Conservation (phyloP, 2,888 invertebrate genomes). For the Caenorhabditis drosophilae region DNA sequence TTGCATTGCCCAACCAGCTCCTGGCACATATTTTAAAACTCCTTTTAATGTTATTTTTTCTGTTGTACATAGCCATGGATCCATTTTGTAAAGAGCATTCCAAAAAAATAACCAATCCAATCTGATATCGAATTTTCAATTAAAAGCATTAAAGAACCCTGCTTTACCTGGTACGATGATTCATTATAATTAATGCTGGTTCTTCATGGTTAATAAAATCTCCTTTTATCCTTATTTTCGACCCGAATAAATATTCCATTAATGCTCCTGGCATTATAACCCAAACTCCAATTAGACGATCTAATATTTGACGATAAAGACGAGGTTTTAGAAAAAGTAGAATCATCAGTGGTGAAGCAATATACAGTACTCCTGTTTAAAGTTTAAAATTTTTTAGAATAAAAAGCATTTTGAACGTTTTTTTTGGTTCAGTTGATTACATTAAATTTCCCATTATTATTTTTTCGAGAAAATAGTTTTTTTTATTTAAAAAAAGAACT, state of each 20-base stretch:
- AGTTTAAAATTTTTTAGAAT: too few species aligned
- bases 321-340: slow-evolving; percentile 50
- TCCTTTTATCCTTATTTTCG: slow-evolving; percentile 56
- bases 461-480: not conserved
- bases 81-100: slow-evolving; percentile 81
- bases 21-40: slow-evolving; percentile 57
- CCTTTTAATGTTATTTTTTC: slow-evolving; percentile 83
- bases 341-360: slow-evolving; percentile 62
- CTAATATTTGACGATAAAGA: slow-evolving; percentile 41
- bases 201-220: slow-evolving; percentile 73
- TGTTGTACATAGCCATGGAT: slow-evolving; percentile 71
- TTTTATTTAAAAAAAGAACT: slow-evolving; percentile 5
- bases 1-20: slow-evolving; percentile 80
- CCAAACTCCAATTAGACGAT: slow-evolving; percentile 66
- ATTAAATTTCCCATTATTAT: not conserved
- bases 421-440: not conserved
- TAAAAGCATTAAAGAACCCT: too few species aligned
- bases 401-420: not conserved
- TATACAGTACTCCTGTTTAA: slow-evolving; percentile 63
- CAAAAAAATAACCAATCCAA: slow-evolving; percentile 91
- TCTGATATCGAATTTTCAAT: too few species aligned
- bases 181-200: slow-evolving; percentile 82
- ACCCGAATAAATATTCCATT: slow-evolving; percentile 62
- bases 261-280: slow-evolving; percentile 63
- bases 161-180: slow-evolving; percentile 80